Base-by-base conservation (phyloP, 2,113 vertebrate species). In the Pipa parva region DNA sequence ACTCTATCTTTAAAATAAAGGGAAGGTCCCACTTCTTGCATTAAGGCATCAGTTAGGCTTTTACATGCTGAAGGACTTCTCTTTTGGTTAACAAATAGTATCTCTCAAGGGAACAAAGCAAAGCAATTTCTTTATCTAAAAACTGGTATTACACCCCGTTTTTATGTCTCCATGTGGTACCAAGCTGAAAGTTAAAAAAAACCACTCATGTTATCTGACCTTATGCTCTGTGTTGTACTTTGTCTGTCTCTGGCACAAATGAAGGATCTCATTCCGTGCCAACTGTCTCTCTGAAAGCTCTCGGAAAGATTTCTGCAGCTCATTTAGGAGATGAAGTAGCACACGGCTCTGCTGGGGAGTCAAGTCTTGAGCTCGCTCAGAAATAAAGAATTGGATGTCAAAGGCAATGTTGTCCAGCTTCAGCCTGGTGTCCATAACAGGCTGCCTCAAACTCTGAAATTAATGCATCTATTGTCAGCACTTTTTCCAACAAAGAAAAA, bases 341-440 rank as follows among this genome's bases (percentile, higher is more conserved):
- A 82, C 83, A 63, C 86, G 81, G 83, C 90, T 97, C 79, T 95
- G 93, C 74, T 92, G 88, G 0, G 92, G 91, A 3, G 73, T 83
- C 65, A 96, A 67, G 63, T 97, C 92, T 79, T 90, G 92, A 0
- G 92, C 89, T 0, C 88, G 87, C 84, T 98, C 93, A 0, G 95
- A 95, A 77, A 97, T 87, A 59, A 98, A 94, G 63, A 91, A 51
- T 79, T 98, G 94, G 70, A 92, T 75, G 70, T 92, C 88, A 1
- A 90, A 87, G 45, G 87, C 93, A 0, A 90, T 71, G 20, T 56
- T 15, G 1, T 86, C 88, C 11, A 97, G 87, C 58, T 95, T 86
- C 3, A 68, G 74, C 50, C 89, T 92, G 73, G 76, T 89, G 59
- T 77, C 73, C 25, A 74, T 27, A 0, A 95, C 78, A 10, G 85